Evolutionary conservation across 1,140 invertebrate species (phyloP).

Genomic region (Pogonomyrmex californicus): DNA sequence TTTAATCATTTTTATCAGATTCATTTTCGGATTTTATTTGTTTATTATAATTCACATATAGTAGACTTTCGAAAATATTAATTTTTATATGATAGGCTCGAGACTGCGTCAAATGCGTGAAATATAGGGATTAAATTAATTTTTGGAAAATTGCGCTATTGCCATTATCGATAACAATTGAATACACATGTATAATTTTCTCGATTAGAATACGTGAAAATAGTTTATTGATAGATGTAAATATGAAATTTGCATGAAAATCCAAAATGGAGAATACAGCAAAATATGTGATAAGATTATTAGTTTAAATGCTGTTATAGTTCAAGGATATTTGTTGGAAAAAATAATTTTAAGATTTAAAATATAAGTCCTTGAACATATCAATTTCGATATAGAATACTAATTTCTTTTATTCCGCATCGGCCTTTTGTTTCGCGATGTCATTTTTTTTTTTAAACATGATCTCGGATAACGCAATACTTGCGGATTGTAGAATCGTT

Average conservation of each 20-base stretch:
- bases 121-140: slow-evolving; percentile 40
- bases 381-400: slow-evolving; percentile 85
- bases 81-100: slow-evolving; percentile 1
- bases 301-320: not conserved
- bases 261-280: not conserved
- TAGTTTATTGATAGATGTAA: slow-evolving; percentile 32
- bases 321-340: slow-evolving; percentile 50
- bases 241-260: slow-evolving; percentile 15
- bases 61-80: not conserved
- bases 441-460: slow-evolving; percentile 45
- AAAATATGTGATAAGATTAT: slow-evolving; percentile 29
- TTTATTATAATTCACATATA: not conserved
- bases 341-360: slow-evolving; percentile 39
- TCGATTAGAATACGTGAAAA: slow-evolving; percentile 3
- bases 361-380: slow-evolving; percentile 73
- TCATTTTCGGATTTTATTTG: not conserved
- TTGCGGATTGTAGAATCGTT: slow-evolving; percentile 40
- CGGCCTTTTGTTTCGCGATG: not conserved
- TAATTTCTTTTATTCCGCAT: slow-evolving; percentile 75
- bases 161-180: not conserved
- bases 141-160: not conserved
- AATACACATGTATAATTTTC: not conserved
- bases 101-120: not conserved
- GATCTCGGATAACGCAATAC: slow-evolving; percentile 5
- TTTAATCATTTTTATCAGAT: slow-evolving; percentile 26